Percentiles rank a stretch among this genome's conserved stretches.
These are phyloP conservation scores for Crenuchus spilurus DNA, from an alignment of 2,797 vertebrate genomes.

Conservation along the genomic window DNA sequence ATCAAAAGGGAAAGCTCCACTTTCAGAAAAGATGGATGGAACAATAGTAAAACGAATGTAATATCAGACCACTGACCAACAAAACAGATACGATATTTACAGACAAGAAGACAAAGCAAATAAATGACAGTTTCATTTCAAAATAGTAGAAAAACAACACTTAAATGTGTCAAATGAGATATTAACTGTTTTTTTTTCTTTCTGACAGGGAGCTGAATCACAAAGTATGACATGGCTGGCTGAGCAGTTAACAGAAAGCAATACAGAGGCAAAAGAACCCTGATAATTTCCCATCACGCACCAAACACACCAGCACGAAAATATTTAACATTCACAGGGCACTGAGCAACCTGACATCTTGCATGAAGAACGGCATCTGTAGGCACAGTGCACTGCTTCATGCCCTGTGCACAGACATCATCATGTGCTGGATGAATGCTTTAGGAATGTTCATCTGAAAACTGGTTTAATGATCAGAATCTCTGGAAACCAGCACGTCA, in stretches of 20 bases:
- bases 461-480: not conserved
- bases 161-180: not conserved
- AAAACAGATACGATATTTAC: conserved; percentile 25
- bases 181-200: not conserved
- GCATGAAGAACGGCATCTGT: conserved; percentile 30
- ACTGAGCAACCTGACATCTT: conserved; percentile 26
- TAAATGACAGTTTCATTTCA: not conserved
- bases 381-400: conserved; percentile 15
- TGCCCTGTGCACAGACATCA: conserved; percentile 29
- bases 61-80: not conserved
- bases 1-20: conserved; percentile 51
- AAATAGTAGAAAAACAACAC: not conserved
- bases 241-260: conserved; percentile 36
- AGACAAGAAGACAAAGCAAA: not conserved
- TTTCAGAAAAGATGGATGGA: conserved; percentile 64
- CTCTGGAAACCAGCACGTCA: conserved; percentile 10
- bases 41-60: conserved; percentile 53
- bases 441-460: conserved; percentile 39
- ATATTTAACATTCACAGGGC: conserved; percentile 33
- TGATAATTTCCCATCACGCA: conserved; percentile 21
- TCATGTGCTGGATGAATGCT: conserved; percentile 18
- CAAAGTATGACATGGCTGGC: conserved; percentile 57
- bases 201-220: conserved; percentile 47
- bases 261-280: conserved; percentile 1
- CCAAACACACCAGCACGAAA: conserved; percentile 19